phyloP scores from a whole-genome alignment of 2,797 vertebrate species.

The Antrozous pallidus region DNA sequence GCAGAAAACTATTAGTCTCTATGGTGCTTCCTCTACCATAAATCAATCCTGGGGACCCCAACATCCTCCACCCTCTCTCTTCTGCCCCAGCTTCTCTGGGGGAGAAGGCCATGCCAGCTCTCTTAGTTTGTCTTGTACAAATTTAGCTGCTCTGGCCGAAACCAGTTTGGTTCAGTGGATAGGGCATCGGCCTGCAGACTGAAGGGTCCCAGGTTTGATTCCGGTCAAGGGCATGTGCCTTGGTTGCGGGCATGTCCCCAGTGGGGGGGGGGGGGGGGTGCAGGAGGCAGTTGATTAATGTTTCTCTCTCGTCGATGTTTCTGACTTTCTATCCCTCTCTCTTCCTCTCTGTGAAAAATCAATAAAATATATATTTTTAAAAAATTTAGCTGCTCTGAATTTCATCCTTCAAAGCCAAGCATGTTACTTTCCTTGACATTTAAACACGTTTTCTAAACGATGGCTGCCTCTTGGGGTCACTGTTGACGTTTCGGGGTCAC shows the following conservation, averaged over 20 bases:
- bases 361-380: too few relatives aligned
- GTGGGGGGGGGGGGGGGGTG: too few relatives aligned
- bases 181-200: too few relatives aligned
- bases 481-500: not conserved
- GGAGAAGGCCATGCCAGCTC: not conserved
- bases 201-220: too few relatives aligned
- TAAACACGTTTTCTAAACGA: not conserved
- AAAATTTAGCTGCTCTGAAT: not conserved
- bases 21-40: fast-evolving
- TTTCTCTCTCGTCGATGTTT: too few relatives aligned
- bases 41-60: not conserved
- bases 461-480: not conserved
- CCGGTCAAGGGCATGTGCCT: too few relatives aligned
- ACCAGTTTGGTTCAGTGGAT: too few relatives aligned
- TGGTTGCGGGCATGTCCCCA: too few relatives aligned
- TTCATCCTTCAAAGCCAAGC: not conserved
- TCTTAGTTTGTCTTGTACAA: not conserved
- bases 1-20: not conserved
- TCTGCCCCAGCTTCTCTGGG: not conserved
- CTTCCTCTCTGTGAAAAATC: too few relatives aligned
- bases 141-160: not conserved
- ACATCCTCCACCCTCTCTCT: not conserved
- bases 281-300: too few relatives aligned
- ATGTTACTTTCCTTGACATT: not conserved
- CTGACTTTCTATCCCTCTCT: too few relatives aligned